phyloP scores from a whole-genome alignment of 2,888 invertebrate species.

The Pogonocherus hispidulus region DNA sequence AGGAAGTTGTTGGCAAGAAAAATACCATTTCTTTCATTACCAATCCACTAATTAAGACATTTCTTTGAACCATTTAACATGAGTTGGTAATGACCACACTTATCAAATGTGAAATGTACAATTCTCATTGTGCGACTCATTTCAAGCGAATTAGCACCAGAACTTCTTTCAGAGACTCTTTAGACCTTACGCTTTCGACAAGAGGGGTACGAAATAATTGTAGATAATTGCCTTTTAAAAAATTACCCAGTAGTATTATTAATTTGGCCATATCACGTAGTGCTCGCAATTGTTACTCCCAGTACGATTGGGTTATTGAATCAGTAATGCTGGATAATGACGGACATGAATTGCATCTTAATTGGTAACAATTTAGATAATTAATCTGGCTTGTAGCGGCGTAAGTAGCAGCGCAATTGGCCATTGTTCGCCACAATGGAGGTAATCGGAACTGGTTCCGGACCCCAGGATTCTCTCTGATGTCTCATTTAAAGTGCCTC shows the following conservation, averaged over 20 bases:
- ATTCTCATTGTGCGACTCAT: slow-evolving; percentile 22
- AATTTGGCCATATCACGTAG: slow-evolving; percentile 29
- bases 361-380: slow-evolving; percentile 73
- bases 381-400: slow-evolving; percentile 68
- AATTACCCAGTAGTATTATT: slow-evolving; percentile 9
- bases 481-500: slow-evolving; percentile 65
- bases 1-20: slow-evolving; percentile 29
- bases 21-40: slow-evolving; percentile 14
- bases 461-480: slow-evolving; percentile 63
- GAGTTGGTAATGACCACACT: slow-evolving; percentile 32
- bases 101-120: slow-evolving; percentile 8
- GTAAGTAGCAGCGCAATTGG: slow-evolving; percentile 68
- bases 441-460: slow-evolving; percentile 69
- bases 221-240: slow-evolving; percentile 13
- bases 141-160: slow-evolving; percentile 7
- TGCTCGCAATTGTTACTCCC: slow-evolving; percentile 32
- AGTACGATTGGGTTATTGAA: slow-evolving; percentile 45
- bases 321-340: slow-evolving; percentile 63
- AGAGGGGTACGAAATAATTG: slow-evolving; percentile 16
- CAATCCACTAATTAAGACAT: slow-evolving; percentile 34
- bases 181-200: background rate
- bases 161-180: background rate
- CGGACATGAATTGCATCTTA: slow-evolving; percentile 71
- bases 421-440: slow-evolving; percentile 69
- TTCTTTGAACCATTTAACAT: slow-evolving; percentile 18